Base-by-base conservation (phyloP, 2,113 vertebrate species). In the Mirza zaza region DNA sequence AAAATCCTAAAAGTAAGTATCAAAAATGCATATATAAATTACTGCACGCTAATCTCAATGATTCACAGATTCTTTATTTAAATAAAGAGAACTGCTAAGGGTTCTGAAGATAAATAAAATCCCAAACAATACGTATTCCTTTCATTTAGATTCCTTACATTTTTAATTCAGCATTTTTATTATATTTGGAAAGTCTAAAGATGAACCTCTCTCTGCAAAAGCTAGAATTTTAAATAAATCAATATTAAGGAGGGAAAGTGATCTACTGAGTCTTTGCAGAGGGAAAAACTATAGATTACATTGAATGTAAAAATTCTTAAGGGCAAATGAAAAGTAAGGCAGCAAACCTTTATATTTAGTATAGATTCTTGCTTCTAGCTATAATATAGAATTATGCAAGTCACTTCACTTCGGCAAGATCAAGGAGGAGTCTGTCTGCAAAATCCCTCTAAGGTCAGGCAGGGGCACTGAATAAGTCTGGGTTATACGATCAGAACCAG, bases 281-380 rank as follows among this genome's bases (percentile, higher is more conserved):
- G 6, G 0, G 4, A 14, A 59, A 39, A 63, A 45, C 61, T 90
- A 73, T 52, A 73, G 90, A 92, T 84, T 67, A 29, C 27, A 91
- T 79, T 50, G 48, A 93, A 68, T 92, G 45, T 82, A 81, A 95
- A 96, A 93, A 83, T 50, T 94, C 29, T 76, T 93, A 73, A 63
- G 79, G 42, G 59, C 23, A 90, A 93, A 94, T 93, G 42, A 97
- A 96, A 94, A 95, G 39, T 25, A 96, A 84, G 67, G 70, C n/a
- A 97, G 48, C 23, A 93, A 93, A 92, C 39, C 61, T 93, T 76
- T 70, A 48, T 75, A 86, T 48, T 86, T 77, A 57, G 55, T 59
- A 86, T 9, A 83, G 36, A 70, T 70, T 93, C 87, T 45, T 86
- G 80, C 48, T 61, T 85, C 48, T n/a, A 29, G 50, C 92, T 90